Evolutionary conservation across 1,140 invertebrate species (phyloP).

Genomic region (Macrocentrus cingulum): DNA sequence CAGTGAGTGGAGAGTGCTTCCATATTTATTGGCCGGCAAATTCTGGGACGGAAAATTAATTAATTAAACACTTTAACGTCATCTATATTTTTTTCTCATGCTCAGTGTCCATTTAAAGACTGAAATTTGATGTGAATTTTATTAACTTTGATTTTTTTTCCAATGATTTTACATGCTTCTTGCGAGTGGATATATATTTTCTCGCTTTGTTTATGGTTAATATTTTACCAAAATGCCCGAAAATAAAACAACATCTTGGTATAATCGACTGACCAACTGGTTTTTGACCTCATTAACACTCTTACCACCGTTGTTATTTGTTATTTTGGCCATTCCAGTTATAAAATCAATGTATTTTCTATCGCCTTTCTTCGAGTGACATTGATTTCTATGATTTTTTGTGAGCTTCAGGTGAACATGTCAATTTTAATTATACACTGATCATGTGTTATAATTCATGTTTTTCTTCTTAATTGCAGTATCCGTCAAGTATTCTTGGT

Average conservation of each 20-base stretch:
- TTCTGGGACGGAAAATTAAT: too few species aligned
- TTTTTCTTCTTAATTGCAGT: constrained; percentile 63
- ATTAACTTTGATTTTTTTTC: too few species aligned
- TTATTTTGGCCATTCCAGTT: constrained; percentile 43
- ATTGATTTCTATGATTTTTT: not conserved
- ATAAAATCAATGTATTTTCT: constrained; percentile 49
- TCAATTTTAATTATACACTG: too few species aligned
- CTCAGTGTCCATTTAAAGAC: too few species aligned
- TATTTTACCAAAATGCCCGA: constrained; percentile 37
- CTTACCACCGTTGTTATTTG: constrained; percentile 48
- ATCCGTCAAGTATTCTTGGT: constrained; percentile 70
- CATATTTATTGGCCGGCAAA: too few species aligned
- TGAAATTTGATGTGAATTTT: too few species aligned
- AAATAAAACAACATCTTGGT: constrained; percentile 25
- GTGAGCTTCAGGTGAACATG: not conserved
- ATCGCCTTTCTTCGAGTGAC: constrained; percentile 46
- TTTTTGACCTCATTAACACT: constrained; percentile 45
- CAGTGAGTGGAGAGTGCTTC: not conserved
- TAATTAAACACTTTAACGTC: too few species aligned
- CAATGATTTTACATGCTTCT: too few species aligned
- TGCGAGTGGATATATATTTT: too few species aligned
- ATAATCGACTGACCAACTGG: constrained; percentile 35
- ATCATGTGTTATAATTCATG: constrained; percentile 8
- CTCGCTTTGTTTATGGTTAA: not conserved
- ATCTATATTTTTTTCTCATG: too few species aligned